These are phyloP conservation scores for Collichthys lucidus DNA, from an alignment of 2,113 vertebrate species.

Conservation along the genomic window DNA sequence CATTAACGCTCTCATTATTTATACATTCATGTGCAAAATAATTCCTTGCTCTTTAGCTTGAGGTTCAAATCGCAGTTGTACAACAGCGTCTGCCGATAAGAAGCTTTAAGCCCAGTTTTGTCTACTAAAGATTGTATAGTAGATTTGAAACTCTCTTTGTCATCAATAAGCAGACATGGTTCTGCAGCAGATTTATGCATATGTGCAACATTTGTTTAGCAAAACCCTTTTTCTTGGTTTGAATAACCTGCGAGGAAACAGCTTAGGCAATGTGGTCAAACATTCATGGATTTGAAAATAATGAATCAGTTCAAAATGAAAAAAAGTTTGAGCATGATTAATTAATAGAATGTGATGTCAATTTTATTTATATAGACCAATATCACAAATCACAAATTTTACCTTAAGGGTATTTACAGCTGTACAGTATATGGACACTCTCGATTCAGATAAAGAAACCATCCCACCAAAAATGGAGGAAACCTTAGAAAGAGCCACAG, in stretches of 20 bases:
- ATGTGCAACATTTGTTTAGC: neutral
- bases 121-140: neutral
- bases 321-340: neutral
- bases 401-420: neutral
- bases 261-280: conserved; percentile 6
- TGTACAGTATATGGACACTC: neutral
- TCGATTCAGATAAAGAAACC: neutral
- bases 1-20: conserved; percentile 58
- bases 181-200: conserved; percentile 3
- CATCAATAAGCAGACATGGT: neutral
- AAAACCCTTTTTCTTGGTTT: conserved; percentile 1
- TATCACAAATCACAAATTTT: neutral
- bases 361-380: neutral
- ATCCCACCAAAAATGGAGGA: neutral
- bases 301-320: neutral
- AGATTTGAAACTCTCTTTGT: neutral
- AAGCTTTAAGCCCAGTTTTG: neutral
- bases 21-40: conserved; percentile 27
- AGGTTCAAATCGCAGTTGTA: neutral
- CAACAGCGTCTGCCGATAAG: neutral
- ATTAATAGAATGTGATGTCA: neutral
- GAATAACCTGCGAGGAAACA: conserved; percentile 9
- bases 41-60: conserved; percentile 16
- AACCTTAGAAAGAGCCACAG: neutral
- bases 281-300: neutral